Evolutionary conservation across 92 coral and sea anemone genomes (phyloP).

Genomic region (Zoanthus sansibaricus): DNA sequence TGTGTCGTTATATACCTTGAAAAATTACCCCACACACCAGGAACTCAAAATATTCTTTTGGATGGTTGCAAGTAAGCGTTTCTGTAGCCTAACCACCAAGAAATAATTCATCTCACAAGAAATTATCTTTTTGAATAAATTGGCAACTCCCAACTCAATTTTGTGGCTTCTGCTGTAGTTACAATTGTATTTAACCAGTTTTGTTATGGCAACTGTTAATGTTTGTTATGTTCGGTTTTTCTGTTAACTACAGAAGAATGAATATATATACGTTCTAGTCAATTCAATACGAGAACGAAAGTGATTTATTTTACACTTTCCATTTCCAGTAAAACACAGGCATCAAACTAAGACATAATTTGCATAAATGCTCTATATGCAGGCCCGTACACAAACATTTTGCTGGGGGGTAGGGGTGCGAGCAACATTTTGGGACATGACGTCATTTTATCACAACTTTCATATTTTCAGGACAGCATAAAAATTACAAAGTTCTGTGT

Average conservation of each 20-base stretch:
- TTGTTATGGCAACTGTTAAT: background rate
- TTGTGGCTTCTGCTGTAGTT: background rate
- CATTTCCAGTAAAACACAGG: too few relatives aligned
- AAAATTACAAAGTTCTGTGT: too few relatives aligned
- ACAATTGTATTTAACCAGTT: background rate
- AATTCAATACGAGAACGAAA: too few relatives aligned
- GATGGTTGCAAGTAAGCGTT: background rate
- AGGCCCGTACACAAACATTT: too few relatives aligned
- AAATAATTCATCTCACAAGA: background rate
- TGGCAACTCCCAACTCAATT: background rate
- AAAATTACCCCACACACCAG: background rate
- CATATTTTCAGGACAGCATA: too few relatives aligned
- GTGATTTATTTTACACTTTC: too few relatives aligned
- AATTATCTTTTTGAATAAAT: background rate
- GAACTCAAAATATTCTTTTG: background rate
- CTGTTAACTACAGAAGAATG: background rate
- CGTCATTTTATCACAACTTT: too few relatives aligned
- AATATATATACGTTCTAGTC: too few relatives aligned
- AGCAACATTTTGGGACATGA: too few relatives aligned
- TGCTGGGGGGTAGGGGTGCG: too few relatives aligned
- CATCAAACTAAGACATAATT: too few relatives aligned
- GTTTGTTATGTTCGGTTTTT: background rate
- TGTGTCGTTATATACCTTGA: background rate
- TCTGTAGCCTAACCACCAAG: background rate
- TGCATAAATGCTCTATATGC: too few relatives aligned